phyloP scores from a whole-genome alignment of 2,888 invertebrate species.

The Eremobia ochroleuca region DNA sequence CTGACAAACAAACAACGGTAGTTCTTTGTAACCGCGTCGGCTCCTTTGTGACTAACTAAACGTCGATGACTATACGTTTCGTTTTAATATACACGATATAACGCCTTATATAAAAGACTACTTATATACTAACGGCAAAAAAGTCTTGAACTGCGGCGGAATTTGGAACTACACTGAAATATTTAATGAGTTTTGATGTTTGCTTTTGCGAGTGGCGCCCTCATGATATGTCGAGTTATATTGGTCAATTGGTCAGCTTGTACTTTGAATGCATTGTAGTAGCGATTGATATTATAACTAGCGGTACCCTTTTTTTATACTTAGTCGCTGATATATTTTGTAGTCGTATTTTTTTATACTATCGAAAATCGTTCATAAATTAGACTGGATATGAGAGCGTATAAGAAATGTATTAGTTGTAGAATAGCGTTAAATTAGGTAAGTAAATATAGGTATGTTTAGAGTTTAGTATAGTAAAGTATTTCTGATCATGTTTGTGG shows the following conservation, averaged over 20 bases:
- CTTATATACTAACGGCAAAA: slow-evolving; percentile 33
- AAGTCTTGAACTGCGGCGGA: slow-evolving; percentile 12
- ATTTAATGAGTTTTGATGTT: background rate
- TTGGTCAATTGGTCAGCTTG: background rate
- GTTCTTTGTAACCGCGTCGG: slow-evolving; percentile 73
- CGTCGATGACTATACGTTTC: slow-evolving; percentile 62
- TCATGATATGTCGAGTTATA: slow-evolving; percentile 6
- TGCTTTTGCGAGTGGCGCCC: slow-evolving; percentile 11
- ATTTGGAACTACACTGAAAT: background rate
- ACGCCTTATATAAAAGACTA: slow-evolving; percentile 60
- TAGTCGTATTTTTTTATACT: slow-evolving; percentile 49
- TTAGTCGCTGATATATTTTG: slow-evolving; percentile 48
- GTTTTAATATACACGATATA: slow-evolving; percentile 57
- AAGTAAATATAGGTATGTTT: slow-evolving; percentile 47
- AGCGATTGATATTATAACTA: slow-evolving; percentile 61
- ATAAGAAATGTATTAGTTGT: slow-evolving; percentile 58
- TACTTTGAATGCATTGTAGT: slow-evolving; percentile 53
- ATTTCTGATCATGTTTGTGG: background rate
- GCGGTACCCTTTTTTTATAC: slow-evolving; percentile 55
- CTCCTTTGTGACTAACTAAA: slow-evolving; percentile 66
- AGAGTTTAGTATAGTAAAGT: background rate
- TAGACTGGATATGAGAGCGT: slow-evolving; percentile 48
- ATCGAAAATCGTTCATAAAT: slow-evolving; percentile 56
- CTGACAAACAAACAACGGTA: slow-evolving; percentile 81
- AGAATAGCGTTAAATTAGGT: slow-evolving; percentile 66